Base-by-base conservation (phyloP, 1,140 invertebrate species). In the Orchestia grillus region DNA sequence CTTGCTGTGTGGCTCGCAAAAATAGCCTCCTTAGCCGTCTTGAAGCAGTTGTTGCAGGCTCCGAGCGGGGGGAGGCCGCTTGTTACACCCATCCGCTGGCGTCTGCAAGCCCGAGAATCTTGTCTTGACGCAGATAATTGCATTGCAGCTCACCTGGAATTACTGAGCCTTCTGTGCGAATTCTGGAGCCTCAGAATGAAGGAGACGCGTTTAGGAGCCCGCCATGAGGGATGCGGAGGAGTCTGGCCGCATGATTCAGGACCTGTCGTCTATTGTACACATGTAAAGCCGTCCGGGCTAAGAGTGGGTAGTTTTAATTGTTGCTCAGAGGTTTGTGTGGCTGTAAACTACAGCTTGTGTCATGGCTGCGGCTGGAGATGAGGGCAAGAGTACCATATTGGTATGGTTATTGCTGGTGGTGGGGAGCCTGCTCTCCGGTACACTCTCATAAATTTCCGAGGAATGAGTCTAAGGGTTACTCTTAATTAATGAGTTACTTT, bases 131-230 rank as follows among this genome's bases (percentile, higher is more conserved):
- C 4, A 90, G 88, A 90, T 90, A 90, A 90, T 90, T 90, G 88
- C 88, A 42, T 90, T 90, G 88, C 88, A 90, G 88, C 88, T 90
- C 88, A 90, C 88, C n/a, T 41, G 88, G 88, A 90, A 90, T 90
- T 90, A 90, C 88, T 42, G 43, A 15, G 88, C 41, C 88, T 41
- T 90, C 88, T 90, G 88, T 44, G 43, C n/a, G 88, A 90, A 90
- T 90, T 90, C 88, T 43, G 8, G 88, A 90, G 88, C 88, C n/a
- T 11, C 42, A 44, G 88, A 42, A 90, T 43, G 88, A 90, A 90
- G 88, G 88, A 77, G 62, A 41, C 36, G 41, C 88, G 88, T 44
- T 90, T 90, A 90, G 41, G 43, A 41, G 28, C 88, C 15, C 43
- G 88, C 15, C 88, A 90, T 90, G 88, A 90, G 42, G 43, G 88